These are phyloP conservation scores for Sphaerodactylus townsendi DNA, from an alignment of 2,113 vertebrate species.

Conservation along the genomic window DNA sequence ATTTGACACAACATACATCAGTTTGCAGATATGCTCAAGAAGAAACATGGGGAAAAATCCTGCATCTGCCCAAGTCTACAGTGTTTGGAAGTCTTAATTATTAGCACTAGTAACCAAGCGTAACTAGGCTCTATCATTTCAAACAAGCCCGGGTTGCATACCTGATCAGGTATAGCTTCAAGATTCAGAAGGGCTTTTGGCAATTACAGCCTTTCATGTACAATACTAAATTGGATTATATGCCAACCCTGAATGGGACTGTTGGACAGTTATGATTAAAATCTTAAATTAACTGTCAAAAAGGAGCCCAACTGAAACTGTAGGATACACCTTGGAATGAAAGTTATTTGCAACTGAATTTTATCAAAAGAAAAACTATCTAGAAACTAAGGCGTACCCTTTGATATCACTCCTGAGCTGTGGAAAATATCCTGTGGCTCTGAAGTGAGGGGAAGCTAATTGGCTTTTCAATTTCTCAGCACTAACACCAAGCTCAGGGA, in stretches of 20 bases:
- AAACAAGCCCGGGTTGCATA: slow-evolving; percentile 29
- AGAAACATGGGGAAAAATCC: slow-evolving; percentile 7
- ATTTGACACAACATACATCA: slow-evolving; percentile 19
- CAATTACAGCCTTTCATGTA: background rate
- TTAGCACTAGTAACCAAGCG: background rate
- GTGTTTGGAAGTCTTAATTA: slow-evolving; percentile 26
- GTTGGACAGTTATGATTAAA: background rate
- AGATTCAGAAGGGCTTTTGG: slow-evolving; percentile 11
- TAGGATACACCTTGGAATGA: background rate
- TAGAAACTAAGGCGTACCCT: background rate
- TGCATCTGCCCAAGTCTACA: slow-evolving; percentile 16
- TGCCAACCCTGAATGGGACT: slow-evolving; percentile 3
- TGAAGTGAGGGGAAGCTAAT: slow-evolving; percentile 32
- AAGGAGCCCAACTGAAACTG: background rate
- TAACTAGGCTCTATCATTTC: slow-evolving; percentile 29
- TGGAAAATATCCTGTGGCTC: slow-evolving; percentile 39
- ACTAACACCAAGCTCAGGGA: slow-evolving; percentile 64
- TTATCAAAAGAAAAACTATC: background rate
- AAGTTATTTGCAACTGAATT: background rate
- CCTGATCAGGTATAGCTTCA: background rate
- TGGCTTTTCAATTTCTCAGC: background rate
- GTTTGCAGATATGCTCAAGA: slow-evolving; percentile 48
- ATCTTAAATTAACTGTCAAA: background rate
- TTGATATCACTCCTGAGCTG: background rate
- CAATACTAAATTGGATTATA: slow-evolving; percentile 9